A percentile compares a stretch with the other conserved stretches of the same genome.
phyloP scores from a whole-genome alignment of 2,797 vertebrate species.

The Borostomias antarcticus region DNA sequence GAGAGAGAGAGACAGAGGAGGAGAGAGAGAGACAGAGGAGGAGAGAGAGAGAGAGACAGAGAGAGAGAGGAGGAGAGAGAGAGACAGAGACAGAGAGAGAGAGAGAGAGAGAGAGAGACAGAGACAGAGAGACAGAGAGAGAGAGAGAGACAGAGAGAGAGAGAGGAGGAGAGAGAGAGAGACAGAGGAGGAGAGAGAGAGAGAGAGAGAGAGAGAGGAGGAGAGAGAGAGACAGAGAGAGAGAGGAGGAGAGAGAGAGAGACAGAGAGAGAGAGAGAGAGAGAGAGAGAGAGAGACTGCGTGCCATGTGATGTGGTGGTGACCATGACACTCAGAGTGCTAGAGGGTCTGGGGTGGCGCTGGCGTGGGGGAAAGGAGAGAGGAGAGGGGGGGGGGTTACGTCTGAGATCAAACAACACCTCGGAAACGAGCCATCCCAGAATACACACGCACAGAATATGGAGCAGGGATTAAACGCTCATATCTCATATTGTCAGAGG shows the following conservation, averaged over 20 bases:
- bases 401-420: too few species aligned
- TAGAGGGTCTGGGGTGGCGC: too few species aligned
- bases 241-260: neutral
- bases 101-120: neutral
- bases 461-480: neutral
- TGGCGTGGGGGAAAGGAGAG: too few species aligned
- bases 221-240: neutral
- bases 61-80: neutral
- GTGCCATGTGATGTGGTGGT: constrained; percentile 6
- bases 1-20: neutral
- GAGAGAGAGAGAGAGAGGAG: neutral
- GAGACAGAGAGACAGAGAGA: neutral
- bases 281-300: neutral
- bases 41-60: neutral
- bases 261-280: constrained; percentile 6
- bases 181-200: neutral
- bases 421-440: too few species aligned
- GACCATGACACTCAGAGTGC: neutral
- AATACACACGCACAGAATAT: neutral
- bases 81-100: neutral
- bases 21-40: neutral
- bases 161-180: neutral
- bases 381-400: too few species aligned
- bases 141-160: neutral
- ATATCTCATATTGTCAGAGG: constrained; percentile 9